phyloP scores from a whole-genome alignment of 2,113 vertebrate genomes.

The Ochotona princeps region DNA sequence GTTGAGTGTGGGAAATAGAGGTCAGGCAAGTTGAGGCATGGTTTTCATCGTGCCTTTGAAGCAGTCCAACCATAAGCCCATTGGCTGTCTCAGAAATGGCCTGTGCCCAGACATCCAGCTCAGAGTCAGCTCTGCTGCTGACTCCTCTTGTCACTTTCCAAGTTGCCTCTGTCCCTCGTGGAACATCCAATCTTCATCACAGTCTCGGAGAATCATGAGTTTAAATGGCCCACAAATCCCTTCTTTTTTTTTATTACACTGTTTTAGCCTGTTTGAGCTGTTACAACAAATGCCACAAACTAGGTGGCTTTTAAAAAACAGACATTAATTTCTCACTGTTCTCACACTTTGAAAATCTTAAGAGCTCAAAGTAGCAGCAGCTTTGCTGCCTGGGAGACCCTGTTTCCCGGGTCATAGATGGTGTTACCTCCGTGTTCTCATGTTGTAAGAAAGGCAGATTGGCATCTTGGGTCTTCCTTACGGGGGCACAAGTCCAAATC shows the following conservation, averaged over 20 bases:
- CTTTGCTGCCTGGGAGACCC: neutral
- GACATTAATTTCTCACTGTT: neutral
- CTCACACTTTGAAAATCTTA: neutral
- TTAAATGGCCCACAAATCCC: neutral
- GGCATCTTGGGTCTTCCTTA: neutral
- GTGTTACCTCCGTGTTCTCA: neutral
- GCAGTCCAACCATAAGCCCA: accelerated
- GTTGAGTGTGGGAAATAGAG: neutral
- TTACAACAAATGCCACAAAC: too few relatives aligned
- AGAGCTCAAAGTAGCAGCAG: neutral
- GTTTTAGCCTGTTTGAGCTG: neutral
- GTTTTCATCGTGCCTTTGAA: neutral
- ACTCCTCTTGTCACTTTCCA: neutral
- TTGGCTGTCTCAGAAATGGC: neutral
- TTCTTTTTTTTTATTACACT: neutral
- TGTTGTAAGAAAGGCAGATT: neutral
- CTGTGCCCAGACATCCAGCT: neutral
- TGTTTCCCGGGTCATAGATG: neutral
- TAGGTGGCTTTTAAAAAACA: neutral
- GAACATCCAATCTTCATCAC: neutral
- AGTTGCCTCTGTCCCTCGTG: neutral
- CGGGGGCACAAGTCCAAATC: neutral
- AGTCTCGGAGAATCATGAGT: neutral
- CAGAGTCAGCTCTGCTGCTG: neutral
- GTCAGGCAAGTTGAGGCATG: neutral